Evolutionary conservation across 2,888 invertebrate species (phyloP), one percentile per base, ranked within the genome.

Genomic region (Drosophila nr. fundita): DNA sequence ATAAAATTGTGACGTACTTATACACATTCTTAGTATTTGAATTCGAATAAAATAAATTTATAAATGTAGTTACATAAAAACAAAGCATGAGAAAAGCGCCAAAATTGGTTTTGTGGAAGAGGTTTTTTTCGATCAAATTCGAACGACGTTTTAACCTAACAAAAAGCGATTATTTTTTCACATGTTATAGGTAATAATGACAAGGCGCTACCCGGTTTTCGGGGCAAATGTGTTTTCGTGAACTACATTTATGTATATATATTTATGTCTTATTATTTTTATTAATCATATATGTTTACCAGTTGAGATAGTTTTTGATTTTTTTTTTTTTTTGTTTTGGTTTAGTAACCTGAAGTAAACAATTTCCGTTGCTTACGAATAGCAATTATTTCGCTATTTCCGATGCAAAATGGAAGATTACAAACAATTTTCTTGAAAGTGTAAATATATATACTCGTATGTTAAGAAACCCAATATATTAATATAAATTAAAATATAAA

Each of bases 371-470:
- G 36, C 18, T 45, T 21, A 36, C 36, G 30, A 45, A 36, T 36
- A 48, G 15, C 67, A 53, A 66, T 65, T 65, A 65, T 53, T 52
- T 36, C 6, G 32, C 8, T 36, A 30, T 45, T 66, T 67, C 36
- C 54, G 29, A 7, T 5, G n/a, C 1, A 27, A 42, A 66, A 45
- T 45, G 29, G 34, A 42, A 18, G 30, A 30, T 27, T 24, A 30
- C 15, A 8, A 36, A n/a, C 21, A 53, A 45, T 36, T 15, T 30
- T 42, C 42, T 34, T 42, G 29, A 66, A 65, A 65, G 65, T 42
- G 30, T 2, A 36, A 24, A 15, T 15, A 15, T 34, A 13, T 3
- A 21, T 24, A 34, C 5, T 21, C 30, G 10, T 29, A 30, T 18
- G 7, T 45, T 32, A 1, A 27, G 13, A 30, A 32, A 0, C 5